Evolutionary conservation across 2,113 vertebrate species (phyloP), one percentile per base, ranked within the genome.

Genomic region (Anguilla japonica): DNA sequence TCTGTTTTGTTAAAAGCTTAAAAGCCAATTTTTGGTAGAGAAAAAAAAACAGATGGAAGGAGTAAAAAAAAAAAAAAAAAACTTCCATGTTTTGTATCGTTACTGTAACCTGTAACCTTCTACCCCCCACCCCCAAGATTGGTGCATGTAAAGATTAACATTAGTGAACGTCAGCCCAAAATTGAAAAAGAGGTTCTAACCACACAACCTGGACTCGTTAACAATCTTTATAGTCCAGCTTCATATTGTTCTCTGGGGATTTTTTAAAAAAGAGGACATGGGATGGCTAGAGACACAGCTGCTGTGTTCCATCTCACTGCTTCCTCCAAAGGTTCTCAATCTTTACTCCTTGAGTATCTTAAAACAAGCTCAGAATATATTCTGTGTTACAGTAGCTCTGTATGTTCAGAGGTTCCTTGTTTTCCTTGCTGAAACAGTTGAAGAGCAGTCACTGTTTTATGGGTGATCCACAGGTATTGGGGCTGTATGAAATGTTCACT

Each of bases 1-100:
- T 94, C 92, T 93, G 92, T 94, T 91, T 90, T 90, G 92, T 91
- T 92, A 87, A 91, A 90, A 92, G 90, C 87, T 91, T 92, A 87
- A 91, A 90, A 92, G 90, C 87, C 90, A 92, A 95, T 92, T 91
- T 92, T 94, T 91, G 85, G 88, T 89, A 87, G 79, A 89, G 86
- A 50, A 88, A 67, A 85, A 83, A 82, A 56, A 67, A 22, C 18
- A 26, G 18, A 75, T 29, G n/a, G n/a, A 75, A n/a, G 71, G 9
- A 75, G 26, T 75, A 85, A 87, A 86, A 87, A 88, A 82, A 90
- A 85, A 91, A 91, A 88, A 85, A 90, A 89, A 89, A 89, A 91
- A 90, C 87, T 90, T 87, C 89, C 63, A 67, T 89, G 88, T 89
- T 91, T 88, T 88, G 86, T 41, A n/a, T 84, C 87, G 71, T 75